Evolutionary conservation across 2,888 invertebrate species (phyloP), one percentile per base, ranked within the genome.

Genomic region (Nymphalis polychloros): DNA sequence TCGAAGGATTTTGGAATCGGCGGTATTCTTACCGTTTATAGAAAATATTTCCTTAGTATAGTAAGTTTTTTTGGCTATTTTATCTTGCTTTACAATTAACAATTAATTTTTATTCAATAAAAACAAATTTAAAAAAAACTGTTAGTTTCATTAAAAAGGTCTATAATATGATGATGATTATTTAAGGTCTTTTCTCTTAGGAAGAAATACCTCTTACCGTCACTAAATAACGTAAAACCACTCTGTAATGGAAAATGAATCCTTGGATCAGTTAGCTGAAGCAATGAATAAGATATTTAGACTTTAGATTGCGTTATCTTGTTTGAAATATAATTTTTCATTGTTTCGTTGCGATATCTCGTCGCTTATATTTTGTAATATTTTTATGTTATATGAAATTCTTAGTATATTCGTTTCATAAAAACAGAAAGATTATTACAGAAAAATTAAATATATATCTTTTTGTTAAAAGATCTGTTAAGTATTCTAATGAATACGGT

Each of bases 221-320:
- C n/a, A 17, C 53, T 27, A 31, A 55, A 55, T 31, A 55, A 55
- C 31, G 27, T 55, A 1, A 31, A 55, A 55, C 53, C 53, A 55
- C 31, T 31, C 53, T 8, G 53, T 55, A 55, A 55, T 55, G 53
- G 53, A 31, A 55, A 55, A 55, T 23, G 53, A 55, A 55, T 55
- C 53, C 53, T 17, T 31, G 53, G 53, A 55, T 55, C 53, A 55
- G 53, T 55, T 55, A 27, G 8, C 53, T 31, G 53, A 17, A 2
- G 8, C 53, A 55, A 55, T 55, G 8, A 55, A 27, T 27, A 23
- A 52, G 31, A 31, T 55, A 31, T 16, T 31, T 31, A 23, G 53
- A 53, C 31, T 16, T 27, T 27, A 23, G 53, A 53, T 53, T n/a
- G 27, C 31, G 53, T 53, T 27, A 53, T 53, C 53, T 27, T 50